Evolutionary conservation across 2,113 vertebrate genomes (phyloP), one percentile per base, ranked within the genome.

Genomic region (Bathybates hornii): DNA sequence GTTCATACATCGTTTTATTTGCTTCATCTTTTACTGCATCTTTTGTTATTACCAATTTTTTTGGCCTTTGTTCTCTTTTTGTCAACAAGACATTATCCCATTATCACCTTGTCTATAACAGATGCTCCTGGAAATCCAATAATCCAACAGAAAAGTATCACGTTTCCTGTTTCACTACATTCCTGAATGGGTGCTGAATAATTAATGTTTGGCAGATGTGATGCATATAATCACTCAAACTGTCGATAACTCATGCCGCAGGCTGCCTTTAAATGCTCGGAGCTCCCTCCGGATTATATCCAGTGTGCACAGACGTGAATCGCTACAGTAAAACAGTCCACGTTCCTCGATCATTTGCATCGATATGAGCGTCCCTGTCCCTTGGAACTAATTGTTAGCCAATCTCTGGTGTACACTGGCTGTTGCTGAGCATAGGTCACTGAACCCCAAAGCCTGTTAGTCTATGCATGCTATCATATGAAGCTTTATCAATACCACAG

Each of bases 311-410:
- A 93, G 88, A 87, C 93, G 91, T 93, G 83, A 93, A 91, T 91
- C 82, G 88, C 91, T 87, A 86, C 93, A 91, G 92, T 91, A 90
- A 91, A 92, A 86, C 84, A n/a, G 32, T 29, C 79, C 14, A 41
- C 68, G 89, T 81, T 91, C 81, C 90, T 91, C 90, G 81, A 93
- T 94, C 93, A 91, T 83, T 91, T 7, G 84, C 89, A 95, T 95
- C 19, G 84, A 94, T 14, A 86, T 0, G 73, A 14, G 50, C 89
- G 88, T 94, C 93, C 94, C 94, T 81, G 90, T 93, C 24, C 24
- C 24, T 24, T 24, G 24, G 93, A 85, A 84, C 91, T 93, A 92
- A 94, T 94, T 95, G 94, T 95, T 89, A 93, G 57, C 86, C 19
- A 89, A 93, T 89, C 90, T 85, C 38, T 5, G 85, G 48, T 83